phyloP scores from a whole-genome alignment of 2,113 vertebrate genomes.

The Cyphomyrus plagiostoma region DNA sequence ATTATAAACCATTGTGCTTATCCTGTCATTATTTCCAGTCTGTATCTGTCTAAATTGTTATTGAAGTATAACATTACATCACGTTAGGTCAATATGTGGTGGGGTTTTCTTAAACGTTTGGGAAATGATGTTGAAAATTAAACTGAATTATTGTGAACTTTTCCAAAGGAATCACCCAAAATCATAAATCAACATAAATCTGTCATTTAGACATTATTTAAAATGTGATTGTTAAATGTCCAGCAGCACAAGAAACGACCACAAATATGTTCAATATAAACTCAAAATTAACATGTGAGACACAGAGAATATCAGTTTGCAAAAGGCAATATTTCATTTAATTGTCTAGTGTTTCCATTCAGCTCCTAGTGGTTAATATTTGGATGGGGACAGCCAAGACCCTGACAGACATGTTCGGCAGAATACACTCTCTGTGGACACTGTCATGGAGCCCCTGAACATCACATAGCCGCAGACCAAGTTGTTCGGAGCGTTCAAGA shows the following conservation, averaged over 20 bases:
- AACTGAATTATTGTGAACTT: background rate
- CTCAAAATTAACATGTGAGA: background rate
- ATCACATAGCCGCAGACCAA: background rate
- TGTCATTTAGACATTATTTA: background rate
- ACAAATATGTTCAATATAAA: background rate
- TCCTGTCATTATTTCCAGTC: background rate
- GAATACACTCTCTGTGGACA: background rate
- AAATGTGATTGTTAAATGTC: background rate
- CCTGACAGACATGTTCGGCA: background rate
- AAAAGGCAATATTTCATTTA: background rate
- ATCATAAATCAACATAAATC: background rate
- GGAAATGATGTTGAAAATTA: background rate
- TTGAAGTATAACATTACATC: background rate
- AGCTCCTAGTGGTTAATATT: background rate
- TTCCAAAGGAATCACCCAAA: background rate
- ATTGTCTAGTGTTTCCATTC: background rate
- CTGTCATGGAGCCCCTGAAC: background rate
- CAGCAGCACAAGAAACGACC: background rate
- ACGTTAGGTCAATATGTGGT: background rate
- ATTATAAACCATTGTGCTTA: background rate
- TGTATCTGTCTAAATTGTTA: background rate
- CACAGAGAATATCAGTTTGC: background rate
- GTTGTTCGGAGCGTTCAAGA: background rate
- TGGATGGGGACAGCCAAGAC: background rate
- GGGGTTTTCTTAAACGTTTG: background rate